These are phyloP conservation scores for Thalassophryne amazonica DNA, from an alignment of 2,797 vertebrate genomes.

Conservation along the genomic window DNA sequence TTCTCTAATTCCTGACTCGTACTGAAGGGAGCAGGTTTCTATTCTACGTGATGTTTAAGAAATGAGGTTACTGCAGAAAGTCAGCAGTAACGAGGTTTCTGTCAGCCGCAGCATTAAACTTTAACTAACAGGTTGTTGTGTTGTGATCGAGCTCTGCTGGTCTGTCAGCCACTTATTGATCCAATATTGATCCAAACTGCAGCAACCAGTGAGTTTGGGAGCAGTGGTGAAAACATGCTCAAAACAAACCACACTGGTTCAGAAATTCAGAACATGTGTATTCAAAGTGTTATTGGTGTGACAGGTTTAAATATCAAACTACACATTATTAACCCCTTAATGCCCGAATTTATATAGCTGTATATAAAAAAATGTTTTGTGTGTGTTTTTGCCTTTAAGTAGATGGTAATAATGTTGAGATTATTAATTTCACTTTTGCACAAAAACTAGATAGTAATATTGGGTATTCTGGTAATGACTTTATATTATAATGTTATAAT, in stretches of 20 bases:
- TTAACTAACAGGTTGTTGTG: constrained; percentile 35
- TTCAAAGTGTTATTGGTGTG: neutral
- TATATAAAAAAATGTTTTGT: too few species aligned
- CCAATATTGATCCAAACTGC: constrained; percentile 39
- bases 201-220: constrained; percentile 3
- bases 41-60: neutral
- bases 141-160: constrained; percentile 28
- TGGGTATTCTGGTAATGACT: too few species aligned
- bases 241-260: neutral
- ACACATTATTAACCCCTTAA: too few species aligned
- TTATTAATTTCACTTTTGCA: too few species aligned
- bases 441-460: too few species aligned
- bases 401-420: too few species aligned
- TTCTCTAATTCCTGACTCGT: neutral
- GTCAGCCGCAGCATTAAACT: constrained; percentile 8
- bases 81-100: neutral
- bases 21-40: neutral
- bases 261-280: neutral
- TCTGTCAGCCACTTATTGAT: constrained; percentile 54
- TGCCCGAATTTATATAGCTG: too few species aligned
- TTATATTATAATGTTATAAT: too few species aligned
- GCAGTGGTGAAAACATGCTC: neutral
- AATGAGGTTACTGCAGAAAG: neutral
- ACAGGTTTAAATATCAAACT: too few species aligned
- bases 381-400: too few species aligned